Conservation (phyloP, 2,797 vertebrate genomes). For the Chelon labrosus region DNA sequence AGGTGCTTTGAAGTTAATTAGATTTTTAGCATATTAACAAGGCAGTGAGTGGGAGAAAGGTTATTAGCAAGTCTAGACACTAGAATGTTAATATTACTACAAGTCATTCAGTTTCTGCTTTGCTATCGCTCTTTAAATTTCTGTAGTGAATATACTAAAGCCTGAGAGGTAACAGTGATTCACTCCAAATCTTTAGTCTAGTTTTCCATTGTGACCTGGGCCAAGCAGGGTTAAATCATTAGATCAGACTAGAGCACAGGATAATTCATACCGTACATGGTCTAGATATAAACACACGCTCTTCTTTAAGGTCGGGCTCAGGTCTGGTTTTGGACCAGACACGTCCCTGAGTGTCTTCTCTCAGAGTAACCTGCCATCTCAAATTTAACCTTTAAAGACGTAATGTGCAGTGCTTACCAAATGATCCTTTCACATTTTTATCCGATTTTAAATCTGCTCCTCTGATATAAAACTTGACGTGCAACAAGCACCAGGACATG, state of each 20-base stretch:
- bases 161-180: background rate
- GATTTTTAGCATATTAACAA: constrained; percentile 43
- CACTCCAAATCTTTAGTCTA: background rate
- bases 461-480: constrained; percentile 12
- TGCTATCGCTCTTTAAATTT: background rate
- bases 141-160: background rate
- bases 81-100: background rate
- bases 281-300: background rate
- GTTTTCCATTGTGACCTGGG: background rate
- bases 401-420: background rate
- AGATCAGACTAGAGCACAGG: background rate
- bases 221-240: background rate
- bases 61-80: constrained; percentile 12
- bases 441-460: background rate
- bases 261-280: background rate
- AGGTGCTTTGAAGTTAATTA: constrained; percentile 47
- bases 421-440: constrained; percentile 1
- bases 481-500: background rate
- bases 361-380: background rate
- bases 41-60: constrained; percentile 25
- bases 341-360: background rate
- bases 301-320: constrained; percentile 17
- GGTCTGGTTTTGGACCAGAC: background rate
- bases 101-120: constrained; percentile 3
- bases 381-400: constrained; percentile 2